Percentiles rank a stretch among this genome's conserved stretches.
Conservation (phyloP, 2,113 vertebrate genomes). For the Xiphophorus couchianus region DNA sequence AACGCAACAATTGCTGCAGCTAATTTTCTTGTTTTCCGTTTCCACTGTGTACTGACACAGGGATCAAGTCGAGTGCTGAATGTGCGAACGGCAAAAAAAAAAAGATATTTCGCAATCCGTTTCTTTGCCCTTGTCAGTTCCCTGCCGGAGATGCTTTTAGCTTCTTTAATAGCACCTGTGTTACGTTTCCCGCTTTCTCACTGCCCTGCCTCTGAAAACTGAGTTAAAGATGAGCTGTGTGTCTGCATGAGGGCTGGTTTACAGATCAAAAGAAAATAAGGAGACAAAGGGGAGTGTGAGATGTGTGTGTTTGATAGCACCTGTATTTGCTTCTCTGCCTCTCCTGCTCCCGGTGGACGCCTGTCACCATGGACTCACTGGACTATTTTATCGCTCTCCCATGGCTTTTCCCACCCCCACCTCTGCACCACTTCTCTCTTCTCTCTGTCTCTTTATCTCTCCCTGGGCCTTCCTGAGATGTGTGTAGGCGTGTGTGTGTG, state of each 20-base stretch:
- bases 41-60: constrained; percentile 23
- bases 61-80: constrained; percentile 53
- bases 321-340: constrained; percentile 64
- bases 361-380: constrained; percentile 74
- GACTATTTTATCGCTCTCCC: constrained; percentile 74
- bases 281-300: constrained; percentile 53
- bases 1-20: not conserved
- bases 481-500: constrained; percentile 5
- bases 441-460: constrained; percentile 62
- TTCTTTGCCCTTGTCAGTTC: constrained; percentile 34
- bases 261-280: constrained; percentile 58
- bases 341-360: constrained; percentile 63
- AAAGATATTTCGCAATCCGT: constrained; percentile 21
- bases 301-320: constrained; percentile 72
- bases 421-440: constrained; percentile 36
- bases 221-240: constrained; percentile 26
- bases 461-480: constrained; percentile 44
- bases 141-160: constrained; percentile 26
- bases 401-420: constrained; percentile 31
- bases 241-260: constrained; percentile 33
- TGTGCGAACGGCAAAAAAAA: constrained; percentile 57
- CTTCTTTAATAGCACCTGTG: constrained; percentile 56
- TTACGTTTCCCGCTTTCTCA: constrained; percentile 46
- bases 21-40: constrained; percentile 3
- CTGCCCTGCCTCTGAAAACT: constrained; percentile 36